A percentile compares a stretch with the other conserved stretches of the same genome.
Conservation (phyloP, 2,888 invertebrate genomes). For the Tenthredo scrophulariae region DNA sequence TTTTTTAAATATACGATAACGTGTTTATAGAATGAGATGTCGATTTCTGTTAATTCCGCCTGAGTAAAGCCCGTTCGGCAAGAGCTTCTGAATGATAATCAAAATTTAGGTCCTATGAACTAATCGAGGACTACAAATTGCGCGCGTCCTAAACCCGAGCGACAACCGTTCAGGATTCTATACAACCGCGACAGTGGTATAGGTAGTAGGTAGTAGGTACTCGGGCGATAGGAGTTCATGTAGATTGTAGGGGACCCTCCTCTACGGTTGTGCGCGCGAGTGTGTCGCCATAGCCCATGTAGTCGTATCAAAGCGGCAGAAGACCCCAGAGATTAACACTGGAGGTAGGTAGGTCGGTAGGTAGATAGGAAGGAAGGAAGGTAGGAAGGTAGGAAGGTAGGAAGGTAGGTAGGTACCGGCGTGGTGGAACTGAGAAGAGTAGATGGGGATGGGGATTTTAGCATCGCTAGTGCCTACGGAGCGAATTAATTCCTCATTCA, state of each 20-base stretch:
- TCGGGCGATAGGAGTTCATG: background rate
- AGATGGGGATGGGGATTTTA: conserved; percentile 15
- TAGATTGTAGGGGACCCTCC: background rate
- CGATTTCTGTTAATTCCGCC: background rate
- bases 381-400: background rate
- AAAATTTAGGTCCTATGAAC: conserved; percentile 8
- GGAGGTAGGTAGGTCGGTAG: background rate
- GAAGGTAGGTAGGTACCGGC: background rate
- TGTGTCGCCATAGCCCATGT: conserved; percentile 22
- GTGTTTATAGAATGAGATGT: background rate
- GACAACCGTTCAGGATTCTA: conserved; percentile 29
- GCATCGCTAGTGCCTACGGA: conserved; percentile 45
- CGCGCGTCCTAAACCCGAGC: background rate
- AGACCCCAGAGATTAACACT: conserved; percentile 46
- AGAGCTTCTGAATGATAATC: conserved; percentile 26
- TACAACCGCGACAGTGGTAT: background rate
- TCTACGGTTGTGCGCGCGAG: background rate
- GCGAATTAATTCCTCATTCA: conserved; percentile 53
- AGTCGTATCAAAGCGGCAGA: conserved; percentile 39
- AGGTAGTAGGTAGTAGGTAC: conserved; percentile 11
- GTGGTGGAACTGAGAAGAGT: background rate
- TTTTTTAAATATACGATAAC: background rate
- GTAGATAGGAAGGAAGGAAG: background rate
- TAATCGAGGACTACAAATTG: conserved; percentile 40
- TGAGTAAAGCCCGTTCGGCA: background rate